Evolutionary conservation across 2,113 vertebrate genomes (phyloP).

Genomic region (Physeter macrocephalus): DNA sequence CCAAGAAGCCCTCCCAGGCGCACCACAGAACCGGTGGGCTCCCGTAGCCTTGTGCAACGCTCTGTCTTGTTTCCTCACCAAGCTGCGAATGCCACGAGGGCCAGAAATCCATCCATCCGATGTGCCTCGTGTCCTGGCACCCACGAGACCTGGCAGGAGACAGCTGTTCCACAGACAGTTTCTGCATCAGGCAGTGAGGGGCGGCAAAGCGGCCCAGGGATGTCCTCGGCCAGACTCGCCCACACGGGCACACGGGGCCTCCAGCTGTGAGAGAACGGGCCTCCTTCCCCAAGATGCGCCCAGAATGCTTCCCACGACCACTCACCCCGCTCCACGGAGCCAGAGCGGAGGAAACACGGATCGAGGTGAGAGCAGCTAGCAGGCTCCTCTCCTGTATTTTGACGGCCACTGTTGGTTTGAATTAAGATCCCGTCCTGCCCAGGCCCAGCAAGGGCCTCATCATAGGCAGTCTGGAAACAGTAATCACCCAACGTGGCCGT

Average conservation of each 20-base stretch:
- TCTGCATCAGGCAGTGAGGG: neutral
- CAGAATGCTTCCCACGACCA: neutral
- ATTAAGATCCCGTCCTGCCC: neutral
- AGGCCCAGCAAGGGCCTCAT: neutral
- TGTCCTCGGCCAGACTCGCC: neutral
- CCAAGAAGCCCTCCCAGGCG: neutral
- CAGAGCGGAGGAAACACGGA: rapidly evolving
- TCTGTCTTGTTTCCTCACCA: neutral
- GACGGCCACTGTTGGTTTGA: neutral
- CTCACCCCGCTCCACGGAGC: neutral
- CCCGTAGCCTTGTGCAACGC: rapidly evolving
- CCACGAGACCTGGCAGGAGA: neutral
- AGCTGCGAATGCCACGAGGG: neutral
- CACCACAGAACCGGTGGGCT: neutral
- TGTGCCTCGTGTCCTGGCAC: neutral
- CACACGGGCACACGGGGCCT: neutral
- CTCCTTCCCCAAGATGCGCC: neutral
- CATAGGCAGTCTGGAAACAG: neutral
- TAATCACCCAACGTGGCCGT: rapidly evolving
- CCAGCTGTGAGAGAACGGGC: too few species aligned
- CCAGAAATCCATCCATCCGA: neutral
- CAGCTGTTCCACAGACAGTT: neutral
- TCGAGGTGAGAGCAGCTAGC: neutral
- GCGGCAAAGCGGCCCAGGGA: neutral
- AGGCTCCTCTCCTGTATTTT: neutral